Percentiles rank a stretch among this genome's conserved stretches.
phyloP scores from a whole-genome alignment of 64 coral and sea anemone genomes.

The Porites australiensis region DNA sequence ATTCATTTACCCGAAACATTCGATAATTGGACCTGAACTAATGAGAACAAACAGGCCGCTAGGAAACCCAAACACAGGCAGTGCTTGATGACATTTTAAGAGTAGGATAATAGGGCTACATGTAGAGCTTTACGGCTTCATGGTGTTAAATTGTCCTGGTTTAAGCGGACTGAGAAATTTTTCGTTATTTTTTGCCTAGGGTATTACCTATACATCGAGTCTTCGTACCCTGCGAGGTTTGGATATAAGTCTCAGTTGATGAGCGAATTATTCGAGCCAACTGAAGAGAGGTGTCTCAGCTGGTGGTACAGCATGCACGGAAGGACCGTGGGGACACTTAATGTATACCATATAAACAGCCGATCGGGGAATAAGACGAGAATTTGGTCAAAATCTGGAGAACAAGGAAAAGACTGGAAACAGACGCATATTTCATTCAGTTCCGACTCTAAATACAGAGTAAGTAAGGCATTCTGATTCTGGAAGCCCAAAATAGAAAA shows the following conservation, averaged over 20 bases:
- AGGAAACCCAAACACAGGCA: no score
- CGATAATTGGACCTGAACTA: no score
- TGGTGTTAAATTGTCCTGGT: not conserved
- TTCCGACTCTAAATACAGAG: constrained; percentile 64
- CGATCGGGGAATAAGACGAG: constrained; percentile 24
- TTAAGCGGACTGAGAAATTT: no score
- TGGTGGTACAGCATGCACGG: constrained; percentile 76
- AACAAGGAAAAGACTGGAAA: constrained; percentile 60
- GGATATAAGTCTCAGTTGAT: constrained; percentile 58
- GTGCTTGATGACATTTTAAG: no score
- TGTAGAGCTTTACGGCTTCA: not conserved
- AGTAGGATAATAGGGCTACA: no score
- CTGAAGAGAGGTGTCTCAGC: constrained; percentile 37
- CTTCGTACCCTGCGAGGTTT: constrained; percentile 60
- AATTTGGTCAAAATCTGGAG: constrained; percentile 56
- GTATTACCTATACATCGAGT: constrained; percentile 65
- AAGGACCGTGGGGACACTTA: constrained; percentile 54
- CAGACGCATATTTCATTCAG: constrained; percentile 22
- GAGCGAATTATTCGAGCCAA: constrained; percentile 41
- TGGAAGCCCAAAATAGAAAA: no score
- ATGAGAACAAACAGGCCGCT: no score
- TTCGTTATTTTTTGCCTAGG: not conserved
- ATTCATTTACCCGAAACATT: no score
- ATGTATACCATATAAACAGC: constrained; percentile 54
- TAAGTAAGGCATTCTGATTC: not conserved